Percentiles rank a stretch among this genome's conserved stretches.
Conservation (phyloP, 1,140 invertebrate genomes). For the Drosophila nasuta region DNA sequence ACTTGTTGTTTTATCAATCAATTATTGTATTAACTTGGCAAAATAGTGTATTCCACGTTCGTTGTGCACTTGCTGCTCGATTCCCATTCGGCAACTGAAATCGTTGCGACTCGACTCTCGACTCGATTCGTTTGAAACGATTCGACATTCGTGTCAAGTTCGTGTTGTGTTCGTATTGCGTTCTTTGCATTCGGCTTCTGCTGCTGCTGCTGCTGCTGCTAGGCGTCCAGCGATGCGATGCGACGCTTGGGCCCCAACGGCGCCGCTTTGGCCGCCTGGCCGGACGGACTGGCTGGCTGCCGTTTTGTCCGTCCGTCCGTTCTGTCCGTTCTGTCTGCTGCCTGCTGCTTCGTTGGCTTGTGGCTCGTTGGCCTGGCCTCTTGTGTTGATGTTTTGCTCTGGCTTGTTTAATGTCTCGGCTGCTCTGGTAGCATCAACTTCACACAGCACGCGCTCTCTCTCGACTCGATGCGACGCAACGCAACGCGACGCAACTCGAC, state of each 20-base stretch:
- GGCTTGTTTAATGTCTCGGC: conserved; percentile 78
- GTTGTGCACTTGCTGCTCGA: not conserved
- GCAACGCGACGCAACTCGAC: too few relatives aligned
- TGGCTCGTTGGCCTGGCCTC: conserved; percentile 61
- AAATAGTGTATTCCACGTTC: conserved; percentile 15
- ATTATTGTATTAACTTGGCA: too few relatives aligned
- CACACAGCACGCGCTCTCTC: conserved; percentile 62
- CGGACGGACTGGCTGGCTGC: conserved; percentile 5
- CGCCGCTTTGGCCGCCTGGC: conserved; percentile 25
- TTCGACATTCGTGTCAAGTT: conserved; percentile 8
- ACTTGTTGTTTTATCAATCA: too few relatives aligned
- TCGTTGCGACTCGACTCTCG: conserved; percentile 59
- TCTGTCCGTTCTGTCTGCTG: conserved; percentile 16
- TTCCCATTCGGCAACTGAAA: conserved; percentile 52
- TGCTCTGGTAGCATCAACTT: conserved; percentile 77
- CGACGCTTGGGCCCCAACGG: conserved; percentile 18
- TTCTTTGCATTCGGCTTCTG: too few relatives aligned
- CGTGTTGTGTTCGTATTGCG: conserved; percentile 27
- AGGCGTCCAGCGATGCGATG: conserved; percentile 16
- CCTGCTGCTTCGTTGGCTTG: not conserved
- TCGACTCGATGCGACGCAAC: conserved; percentile 15
- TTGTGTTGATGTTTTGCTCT: conserved; percentile 76
- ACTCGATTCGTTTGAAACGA: conserved; percentile 38
- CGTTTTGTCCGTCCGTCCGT: conserved; percentile 18
- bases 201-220: conserved; percentile 8